phyloP scores from a whole-genome alignment of 2,113 vertebrate genomes.

The Ivindomyrus marchei region DNA sequence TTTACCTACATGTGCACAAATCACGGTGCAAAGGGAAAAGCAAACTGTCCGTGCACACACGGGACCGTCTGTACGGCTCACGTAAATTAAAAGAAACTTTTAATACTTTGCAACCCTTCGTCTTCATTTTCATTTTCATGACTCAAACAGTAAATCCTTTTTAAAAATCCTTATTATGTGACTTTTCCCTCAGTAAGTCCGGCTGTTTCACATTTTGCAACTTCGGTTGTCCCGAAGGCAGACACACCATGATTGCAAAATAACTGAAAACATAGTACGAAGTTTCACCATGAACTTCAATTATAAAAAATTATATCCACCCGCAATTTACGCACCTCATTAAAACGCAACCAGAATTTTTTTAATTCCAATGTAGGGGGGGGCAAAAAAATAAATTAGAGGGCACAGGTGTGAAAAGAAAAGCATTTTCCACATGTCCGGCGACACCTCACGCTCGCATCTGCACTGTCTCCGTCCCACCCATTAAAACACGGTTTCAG shows the following conservation, averaged over 20 bases:
- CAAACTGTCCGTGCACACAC: neutral
- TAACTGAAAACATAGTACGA: neutral
- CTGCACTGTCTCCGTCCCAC: constrained; percentile 32
- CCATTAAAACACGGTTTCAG: constrained; percentile 46
- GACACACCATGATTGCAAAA: neutral
- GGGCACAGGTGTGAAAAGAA: neutral
- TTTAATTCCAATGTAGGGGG: neutral
- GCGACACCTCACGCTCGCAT: constrained; percentile 16
- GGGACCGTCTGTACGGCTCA: neutral
- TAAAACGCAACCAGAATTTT: neutral
- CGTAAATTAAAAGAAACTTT: neutral
- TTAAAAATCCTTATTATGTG: neutral
- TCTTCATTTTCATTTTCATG: neutral
- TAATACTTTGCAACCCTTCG: neutral
- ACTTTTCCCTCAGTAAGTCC: neutral
- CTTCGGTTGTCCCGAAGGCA: neutral
- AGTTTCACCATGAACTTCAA: neutral
- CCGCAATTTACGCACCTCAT: neutral
- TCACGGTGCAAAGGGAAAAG: neutral
- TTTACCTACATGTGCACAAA: neutral
- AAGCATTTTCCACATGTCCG: neutral
- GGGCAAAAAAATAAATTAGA: neutral
- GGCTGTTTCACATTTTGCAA: neutral
- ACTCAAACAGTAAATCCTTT: neutral
- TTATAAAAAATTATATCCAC: neutral